phyloP scores from a whole-genome alignment of 2,113 vertebrate genomes.

The Phaethon lepturus region DNA sequence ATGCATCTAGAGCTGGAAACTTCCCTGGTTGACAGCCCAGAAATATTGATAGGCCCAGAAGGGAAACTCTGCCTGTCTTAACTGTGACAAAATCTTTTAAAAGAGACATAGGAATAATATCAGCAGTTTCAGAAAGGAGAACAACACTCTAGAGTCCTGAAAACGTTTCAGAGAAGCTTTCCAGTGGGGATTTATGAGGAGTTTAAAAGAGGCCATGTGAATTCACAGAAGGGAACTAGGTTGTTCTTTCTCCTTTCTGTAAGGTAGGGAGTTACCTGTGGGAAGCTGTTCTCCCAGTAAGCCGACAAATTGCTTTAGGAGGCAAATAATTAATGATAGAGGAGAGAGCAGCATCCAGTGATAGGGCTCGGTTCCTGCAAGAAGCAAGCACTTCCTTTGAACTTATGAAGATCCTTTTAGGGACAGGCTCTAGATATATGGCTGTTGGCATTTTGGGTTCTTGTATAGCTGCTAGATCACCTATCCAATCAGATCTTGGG shows the following conservation, averaged over 20 bases:
- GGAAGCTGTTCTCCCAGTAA: not conserved
- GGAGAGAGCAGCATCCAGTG: not conserved
- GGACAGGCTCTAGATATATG: not conserved
- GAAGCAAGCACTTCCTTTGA: not conserved
- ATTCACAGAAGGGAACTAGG: not conserved
- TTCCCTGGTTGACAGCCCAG: not conserved
- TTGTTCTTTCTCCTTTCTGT: not conserved
- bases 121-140: conserved; percentile 41
- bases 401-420: not conserved
- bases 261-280: not conserved
- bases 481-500: not conserved
- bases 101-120: not conserved
- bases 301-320: not conserved
- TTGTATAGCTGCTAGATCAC: not conserved
- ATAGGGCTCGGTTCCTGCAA: not conserved
- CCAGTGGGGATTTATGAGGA: not conserved
- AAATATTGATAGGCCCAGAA: conserved; percentile 19
- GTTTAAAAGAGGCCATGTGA: not conserved
- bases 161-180: not conserved
- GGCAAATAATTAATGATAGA: not conserved
- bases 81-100: conserved; percentile 40
- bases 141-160: not conserved
- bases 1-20: not conserved
- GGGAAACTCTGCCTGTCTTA: conserved; percentile 19
- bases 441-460: not conserved